Evolutionary conservation across 2,113 vertebrate genomes (phyloP), one percentile per base, ranked within the genome.

Genomic region (Brachionichthys hirsutus): DNA sequence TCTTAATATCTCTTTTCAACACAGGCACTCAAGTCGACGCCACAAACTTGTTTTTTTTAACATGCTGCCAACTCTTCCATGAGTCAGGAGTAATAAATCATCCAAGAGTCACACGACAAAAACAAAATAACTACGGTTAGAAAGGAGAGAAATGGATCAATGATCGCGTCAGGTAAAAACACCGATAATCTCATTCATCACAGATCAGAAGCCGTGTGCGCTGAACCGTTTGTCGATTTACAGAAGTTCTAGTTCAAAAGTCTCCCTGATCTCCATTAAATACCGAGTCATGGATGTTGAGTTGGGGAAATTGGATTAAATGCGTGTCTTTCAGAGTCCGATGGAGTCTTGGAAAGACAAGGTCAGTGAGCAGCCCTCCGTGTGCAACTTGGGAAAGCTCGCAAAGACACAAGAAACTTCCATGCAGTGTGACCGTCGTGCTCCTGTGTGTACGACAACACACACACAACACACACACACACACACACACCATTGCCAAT

Each of bases 351-450:
- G 51, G 62, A 49, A 36, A 24, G 59, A 72, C 67, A 12, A 65
- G 70, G 80, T 76, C 80, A 74, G 74, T n/a, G 63, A 80, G 72
- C 54, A 22, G 53, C 54, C 42, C 59, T 73, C 58, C 36, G 59
- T 50, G 72, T 77, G 62, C 73, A 66, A 70, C 77, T 62, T 57
- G 63, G 77, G 67, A 83, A 79, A 53, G 42, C 62, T 75, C 70
- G 52, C 61, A 53, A 65, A 18, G 19, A 70, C 65, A 89, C 80
- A 87, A 84, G 85, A 83, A 54, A 62, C 46, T 85, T 83, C 84
- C 86, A 81, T 84, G 69, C 78, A 12, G 70, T 52, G 34, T 1
- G 2, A 51, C n/a, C n/a, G 19, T 14, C 55, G 19, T 17, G 15
- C 73, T 52, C 64, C 67, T 53, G 58, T 68, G 56, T 51, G 24